Percentiles rank a stretch among this genome's conserved stretches.
These are phyloP conservation scores for Aproaerema taeniolella DNA, from an alignment of 2,888 invertebrate genomes.

Conservation along the genomic window DNA sequence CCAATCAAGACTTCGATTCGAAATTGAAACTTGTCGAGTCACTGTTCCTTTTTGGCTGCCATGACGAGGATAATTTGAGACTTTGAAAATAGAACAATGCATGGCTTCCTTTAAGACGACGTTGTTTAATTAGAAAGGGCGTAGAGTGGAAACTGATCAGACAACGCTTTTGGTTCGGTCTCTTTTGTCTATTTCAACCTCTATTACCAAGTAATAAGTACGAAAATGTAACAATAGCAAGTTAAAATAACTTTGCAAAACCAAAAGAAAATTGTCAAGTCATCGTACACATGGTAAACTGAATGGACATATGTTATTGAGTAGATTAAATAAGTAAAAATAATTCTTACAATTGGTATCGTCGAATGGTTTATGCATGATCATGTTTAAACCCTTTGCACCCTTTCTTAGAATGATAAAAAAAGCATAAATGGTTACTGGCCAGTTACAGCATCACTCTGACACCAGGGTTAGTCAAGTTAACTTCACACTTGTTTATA, in stretches of 20 bases:
- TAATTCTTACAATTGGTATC: too few relatives aligned
- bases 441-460: too few relatives aligned
- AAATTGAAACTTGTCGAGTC: constrained; percentile 56
- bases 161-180: constrained; percentile 8
- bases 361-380: too few relatives aligned
- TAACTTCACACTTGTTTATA: too few relatives aligned
- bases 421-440: too few relatives aligned
- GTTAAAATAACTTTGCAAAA: neutral
- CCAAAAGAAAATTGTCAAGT: constrained; percentile 37
- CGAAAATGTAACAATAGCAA: too few relatives aligned
- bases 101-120: constrained; percentile 53
- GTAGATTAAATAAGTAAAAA: constrained; percentile 30
- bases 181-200: constrained; percentile 14
- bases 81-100: constrained; percentile 37
- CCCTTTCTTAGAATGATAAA: too few relatives aligned
- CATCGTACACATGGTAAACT: constrained; percentile 43
- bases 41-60: constrained; percentile 51
- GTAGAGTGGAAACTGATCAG: constrained; percentile 41
- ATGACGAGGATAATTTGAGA: constrained; percentile 42
- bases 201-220: constrained; percentile 10
- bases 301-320: constrained; percentile 35
- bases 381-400: too few relatives aligned
- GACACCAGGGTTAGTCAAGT: too few relatives aligned
- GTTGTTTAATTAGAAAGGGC: constrained; percentile 57
- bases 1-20: constrained; percentile 55